Base-by-base conservation (phyloP, 2,888 invertebrate genomes). In the Amphimallon solstitiale region DNA sequence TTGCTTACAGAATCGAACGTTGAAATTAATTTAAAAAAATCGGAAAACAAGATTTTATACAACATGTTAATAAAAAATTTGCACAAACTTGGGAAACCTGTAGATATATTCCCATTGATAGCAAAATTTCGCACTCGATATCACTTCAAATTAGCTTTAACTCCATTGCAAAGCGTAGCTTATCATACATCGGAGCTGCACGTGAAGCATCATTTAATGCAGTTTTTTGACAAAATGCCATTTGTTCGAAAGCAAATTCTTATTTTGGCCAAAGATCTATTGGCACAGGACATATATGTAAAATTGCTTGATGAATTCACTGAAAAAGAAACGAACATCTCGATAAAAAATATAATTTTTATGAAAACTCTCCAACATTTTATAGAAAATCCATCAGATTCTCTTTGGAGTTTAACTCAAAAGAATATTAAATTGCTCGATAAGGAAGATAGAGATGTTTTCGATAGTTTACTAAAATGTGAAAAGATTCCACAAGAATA, bases 401-500 rank as follows among this genome's bases (percentile, higher is more conserved):
- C 17, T 7, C 15, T 60, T 12, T 60, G 45, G 45, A 17, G 10
- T 6, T 46, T 46, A 12, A 23, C 29, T 3, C 10, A 46, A 34
- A 19, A 45, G 1, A 14, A 17, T 46, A 15, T 60, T 9, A 17
- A 21, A 2, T 34, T 17, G 9, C 34, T 60, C 12, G 34, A 60
- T 17, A 46, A 46, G 17, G 15, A 29, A 14, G 35, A 46, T 15
- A 15, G 1, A 4, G 35, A 35, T 5, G 14, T 60, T 9, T 46
- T 46, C 35, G 15, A 60, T 15, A 4, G 4, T 9, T 15, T 60
- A 15, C 29, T 45, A 15, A 23, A 60, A 5, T 12, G 12, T 2
- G 15, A 38, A 2, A 59, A 59, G n/a, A 14, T 60, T 3, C 59
- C 59, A 1, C 29, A 34, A 29, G 15, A 60, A 45, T 60, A 45